A percentile compares a stretch with the other conserved stretches of the same genome.
Evolutionary conservation across 2,113 vertebrate genomes (phyloP).

Genomic region (Theristicus caerulescens): DNA sequence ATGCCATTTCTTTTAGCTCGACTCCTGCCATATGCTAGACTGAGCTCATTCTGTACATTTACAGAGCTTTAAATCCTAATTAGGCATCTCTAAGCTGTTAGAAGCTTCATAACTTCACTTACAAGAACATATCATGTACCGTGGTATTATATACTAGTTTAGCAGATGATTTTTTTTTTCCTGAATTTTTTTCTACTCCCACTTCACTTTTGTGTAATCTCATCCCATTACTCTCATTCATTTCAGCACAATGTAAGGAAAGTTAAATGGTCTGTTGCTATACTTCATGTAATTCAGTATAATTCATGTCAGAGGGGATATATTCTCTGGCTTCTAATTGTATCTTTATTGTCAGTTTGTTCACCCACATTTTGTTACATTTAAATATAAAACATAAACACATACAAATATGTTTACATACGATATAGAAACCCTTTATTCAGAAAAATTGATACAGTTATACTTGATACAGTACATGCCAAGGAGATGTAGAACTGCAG

Average conservation of each 20-base stretch:
- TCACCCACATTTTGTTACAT: neutral
- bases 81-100: neutral
- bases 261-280: neutral
- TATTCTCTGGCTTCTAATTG: neutral
- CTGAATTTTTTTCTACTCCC: neutral
- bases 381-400: neutral
- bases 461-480: neutral
- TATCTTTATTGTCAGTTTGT: neutral
- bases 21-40: constrained; percentile 1
- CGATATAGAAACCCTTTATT: neutral
- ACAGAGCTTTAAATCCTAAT: neutral
- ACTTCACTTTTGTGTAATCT: neutral
- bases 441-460: neutral
- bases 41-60: neutral
- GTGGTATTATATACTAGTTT: neutral
- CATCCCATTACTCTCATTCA: neutral
- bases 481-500: neutral
- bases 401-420: neutral
- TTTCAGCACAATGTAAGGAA: neutral
- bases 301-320: neutral
- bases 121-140: neutral
- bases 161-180: neutral
- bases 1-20: neutral
- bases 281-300: neutral
- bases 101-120: neutral